These are phyloP conservation scores for Nematopogon swammerdamellus DNA, from an alignment of 2,888 invertebrate genomes.

Conservation along the genomic window DNA sequence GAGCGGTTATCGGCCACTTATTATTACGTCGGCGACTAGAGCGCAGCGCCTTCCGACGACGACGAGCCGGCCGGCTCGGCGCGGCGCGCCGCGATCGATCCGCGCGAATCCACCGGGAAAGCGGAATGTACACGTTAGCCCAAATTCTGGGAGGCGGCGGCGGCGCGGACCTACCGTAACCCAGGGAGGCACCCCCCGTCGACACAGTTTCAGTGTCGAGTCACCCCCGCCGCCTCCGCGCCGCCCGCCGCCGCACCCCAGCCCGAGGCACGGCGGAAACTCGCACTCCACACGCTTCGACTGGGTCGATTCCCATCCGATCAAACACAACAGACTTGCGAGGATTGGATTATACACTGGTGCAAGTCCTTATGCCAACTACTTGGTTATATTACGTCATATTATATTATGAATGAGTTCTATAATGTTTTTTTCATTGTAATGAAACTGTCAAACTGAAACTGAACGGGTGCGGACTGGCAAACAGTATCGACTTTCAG, in stretches of 20 bases:
- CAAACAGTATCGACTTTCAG: no score
- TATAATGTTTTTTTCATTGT: no score
- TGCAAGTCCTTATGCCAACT: no score
- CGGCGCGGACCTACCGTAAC: not conserved
- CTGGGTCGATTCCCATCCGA: no score
- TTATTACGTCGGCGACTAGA: no score
- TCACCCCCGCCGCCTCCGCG: slow-evolving; percentile 4
- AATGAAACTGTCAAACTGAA: no score
- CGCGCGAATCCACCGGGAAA: not conserved
- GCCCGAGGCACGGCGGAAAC: slow-evolving; percentile 4
- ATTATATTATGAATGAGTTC: no score
- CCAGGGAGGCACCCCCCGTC: not conserved
- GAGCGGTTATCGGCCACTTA: no score
- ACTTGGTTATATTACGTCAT: no score
- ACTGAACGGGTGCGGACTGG: no score
- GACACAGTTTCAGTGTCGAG: slow-evolving; percentile 6
- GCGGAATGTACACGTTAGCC: not conserved
- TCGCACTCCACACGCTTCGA: slow-evolving; percentile 1
- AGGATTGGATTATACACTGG: no score
- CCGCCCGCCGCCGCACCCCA: slow-evolving; percentile 5
- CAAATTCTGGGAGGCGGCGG: not conserved
- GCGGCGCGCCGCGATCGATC: not conserved
- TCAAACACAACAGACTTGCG: no score
- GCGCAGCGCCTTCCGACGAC: not conserved
- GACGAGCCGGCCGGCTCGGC: not conserved